Base-by-base conservation (phyloP, 2,797 vertebrate genomes). In the Eulemur coronatus region DNA sequence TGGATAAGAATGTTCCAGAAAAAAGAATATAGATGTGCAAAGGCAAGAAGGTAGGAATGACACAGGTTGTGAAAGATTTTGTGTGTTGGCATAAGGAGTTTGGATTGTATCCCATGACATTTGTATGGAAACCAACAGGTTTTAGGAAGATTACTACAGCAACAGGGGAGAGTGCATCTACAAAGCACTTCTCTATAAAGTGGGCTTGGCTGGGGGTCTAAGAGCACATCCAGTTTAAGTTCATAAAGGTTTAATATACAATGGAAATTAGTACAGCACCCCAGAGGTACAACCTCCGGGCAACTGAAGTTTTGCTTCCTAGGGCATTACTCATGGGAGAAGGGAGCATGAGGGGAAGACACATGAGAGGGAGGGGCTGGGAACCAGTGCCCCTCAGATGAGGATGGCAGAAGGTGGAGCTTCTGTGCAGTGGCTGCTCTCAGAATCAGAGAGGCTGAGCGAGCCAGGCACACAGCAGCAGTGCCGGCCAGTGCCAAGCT, bases 101-200 rank as follows among this genome's bases (percentile, higher is more conserved):
- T 82, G 84, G 55, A 88, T 90, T 92, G 92, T 81, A 81, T 82
- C 43, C 33, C 57, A 26, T 73, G 50, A 50, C 30, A 69, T 82
- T 86, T 76, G 76, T 73, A 80, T 50, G 12, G 69, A 57, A 95
- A 94, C 22, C 33, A 84, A 75, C 1, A 67, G 33, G 59, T 90
- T 91, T 96, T 72, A 85, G 63, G 55, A 91, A 73, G 41, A 84
- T 79, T 46, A 57, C 28, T 85, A 52, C 91, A 87, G 50, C 35
- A 48, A 33, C 3, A 41, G 20, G 43, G 22, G 12, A 69, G 7
- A 84, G 12, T 59, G 63, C 84, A 43, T 84, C 41, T 43, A 84
- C 7, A 38, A 41, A 63, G 26, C 55, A 63, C 52, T 84, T 92
- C 63, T 50, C 52, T 84, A 15, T 59, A 35, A 67, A 48, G 35